Evolutionary conservation across 1,140 invertebrate genomes (phyloP).

Genomic region (Zaprionus gabonicus): DNA sequence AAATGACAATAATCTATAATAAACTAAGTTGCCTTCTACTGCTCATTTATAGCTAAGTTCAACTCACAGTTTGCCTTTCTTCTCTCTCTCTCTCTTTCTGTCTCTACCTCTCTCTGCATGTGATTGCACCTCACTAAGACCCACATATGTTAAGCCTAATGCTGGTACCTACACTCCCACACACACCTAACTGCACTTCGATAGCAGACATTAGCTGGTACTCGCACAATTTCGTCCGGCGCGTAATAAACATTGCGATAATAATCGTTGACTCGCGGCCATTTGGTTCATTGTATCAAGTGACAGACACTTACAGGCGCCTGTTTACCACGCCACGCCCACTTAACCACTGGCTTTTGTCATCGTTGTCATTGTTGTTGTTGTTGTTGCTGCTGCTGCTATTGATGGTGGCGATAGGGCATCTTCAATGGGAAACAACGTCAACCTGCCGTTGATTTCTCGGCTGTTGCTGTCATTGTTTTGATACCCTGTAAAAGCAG

Average conservation of each 20-base stretch:
- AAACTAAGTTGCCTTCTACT: no score
- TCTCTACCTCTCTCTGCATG: no score
- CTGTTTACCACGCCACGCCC: slow-evolving; percentile 7
- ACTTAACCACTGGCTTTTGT: slow-evolving; percentile 8
- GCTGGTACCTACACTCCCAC: neutral
- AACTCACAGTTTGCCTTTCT: no score
- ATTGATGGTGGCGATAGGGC: slow-evolving; percentile 32
- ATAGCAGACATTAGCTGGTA: slow-evolving; percentile 17
- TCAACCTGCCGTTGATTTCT: slow-evolving; percentile 12
- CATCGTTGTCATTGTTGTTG: neutral
- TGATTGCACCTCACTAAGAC: neutral
- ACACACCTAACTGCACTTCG: neutral
- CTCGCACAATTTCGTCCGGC: neutral
- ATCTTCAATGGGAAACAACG: slow-evolving; percentile 36
- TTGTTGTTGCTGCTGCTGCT: slow-evolving; percentile 11
- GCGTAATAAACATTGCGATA: slow-evolving; percentile 31
- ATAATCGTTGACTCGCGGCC: slow-evolving; percentile 37
- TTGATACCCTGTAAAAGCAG: neutral
- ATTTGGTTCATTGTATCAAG: slow-evolving; percentile 42
- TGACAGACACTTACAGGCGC: slow-evolving; percentile 31
- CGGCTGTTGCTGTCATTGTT: slow-evolving; percentile 3
- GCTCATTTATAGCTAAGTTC: no score
- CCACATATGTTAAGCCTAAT: slow-evolving; percentile 1
- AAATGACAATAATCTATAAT: no score
- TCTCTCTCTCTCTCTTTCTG: no score